A percentile compares a stretch with the other conserved stretches of the same genome.
Conservation (phyloP, 2,797 vertebrate genomes). For the Lindbergichthys nudifrons region DNA sequence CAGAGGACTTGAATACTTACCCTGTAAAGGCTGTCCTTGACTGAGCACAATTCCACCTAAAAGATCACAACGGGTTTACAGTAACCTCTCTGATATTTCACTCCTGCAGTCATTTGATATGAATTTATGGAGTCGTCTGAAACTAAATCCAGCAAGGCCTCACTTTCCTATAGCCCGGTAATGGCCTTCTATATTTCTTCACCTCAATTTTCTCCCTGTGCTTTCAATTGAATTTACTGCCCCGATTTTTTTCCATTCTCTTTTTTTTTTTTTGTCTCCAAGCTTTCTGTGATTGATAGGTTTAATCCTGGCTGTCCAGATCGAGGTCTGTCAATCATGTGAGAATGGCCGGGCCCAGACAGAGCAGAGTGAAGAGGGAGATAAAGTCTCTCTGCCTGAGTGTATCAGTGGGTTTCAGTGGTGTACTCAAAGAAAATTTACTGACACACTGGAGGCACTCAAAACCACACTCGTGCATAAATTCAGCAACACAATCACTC, state of each 20-base stretch:
- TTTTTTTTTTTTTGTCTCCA: conserved; percentile 73
- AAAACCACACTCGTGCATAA: conserved; percentile 68
- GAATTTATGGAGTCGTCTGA: conserved; percentile 85
- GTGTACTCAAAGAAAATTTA: conserved; percentile 77
- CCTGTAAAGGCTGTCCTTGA: conserved; percentile 75
- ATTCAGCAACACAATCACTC: conserved; percentile 65
- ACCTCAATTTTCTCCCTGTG: conserved; percentile 84
- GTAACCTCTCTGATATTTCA: conserved; percentile 79
- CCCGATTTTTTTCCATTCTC: conserved; percentile 63
- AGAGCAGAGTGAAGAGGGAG: conserved; percentile 62
- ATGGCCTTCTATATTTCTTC: conserved; percentile 88
- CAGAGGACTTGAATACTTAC: conserved; percentile 65
- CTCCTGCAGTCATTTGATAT: conserved; percentile 85
- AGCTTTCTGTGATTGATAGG: conserved; percentile 85
- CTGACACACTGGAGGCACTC: conserved; percentile 69
- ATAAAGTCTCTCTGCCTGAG: conserved; percentile 76
- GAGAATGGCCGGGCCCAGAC: conserved; percentile 68
- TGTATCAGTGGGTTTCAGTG: conserved; percentile 78
- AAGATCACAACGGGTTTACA: conserved; percentile 81
- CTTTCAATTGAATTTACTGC: conserved; percentile 87
- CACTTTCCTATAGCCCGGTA: conserved; percentile 83
- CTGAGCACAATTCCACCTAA: conserved; percentile 65
- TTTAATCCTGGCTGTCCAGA: conserved; percentile 84
- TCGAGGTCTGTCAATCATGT: conserved; percentile 85
- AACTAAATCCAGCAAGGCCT: conserved; percentile 85